phyloP scores from a whole-genome alignment of 2,113 vertebrate genomes.

The Apodemus speciosus region DNA sequence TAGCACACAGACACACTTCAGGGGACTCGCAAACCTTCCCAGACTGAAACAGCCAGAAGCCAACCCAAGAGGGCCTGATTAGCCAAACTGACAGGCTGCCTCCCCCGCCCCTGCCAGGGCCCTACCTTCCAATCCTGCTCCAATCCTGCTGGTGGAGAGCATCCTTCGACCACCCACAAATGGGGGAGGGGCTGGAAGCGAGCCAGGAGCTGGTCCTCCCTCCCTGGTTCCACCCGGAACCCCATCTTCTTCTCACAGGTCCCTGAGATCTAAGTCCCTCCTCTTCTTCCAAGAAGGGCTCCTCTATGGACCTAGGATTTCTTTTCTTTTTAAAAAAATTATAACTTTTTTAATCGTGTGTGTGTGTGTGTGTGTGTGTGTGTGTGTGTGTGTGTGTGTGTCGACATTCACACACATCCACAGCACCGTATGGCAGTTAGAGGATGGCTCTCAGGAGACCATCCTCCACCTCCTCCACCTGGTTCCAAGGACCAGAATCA shows the following conservation, averaged over 20 bases:
- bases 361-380: not conserved
- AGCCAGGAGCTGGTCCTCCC: conserved; percentile 29
- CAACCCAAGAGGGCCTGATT: conserved; percentile 65
- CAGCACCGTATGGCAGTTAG: not conserved
- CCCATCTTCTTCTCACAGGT: not conserved
- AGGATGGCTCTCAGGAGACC: not conserved
- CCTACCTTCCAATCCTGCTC: conserved; percentile 68
- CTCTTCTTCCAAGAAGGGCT: not conserved
- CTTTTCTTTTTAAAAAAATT: not conserved
- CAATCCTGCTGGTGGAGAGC: conserved; percentile 66
- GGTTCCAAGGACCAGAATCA: not conserved
- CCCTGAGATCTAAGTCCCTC: not conserved
- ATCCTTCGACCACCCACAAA: conserved; percentile 69
- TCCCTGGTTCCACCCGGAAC: not conserved
- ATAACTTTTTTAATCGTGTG: not conserved
- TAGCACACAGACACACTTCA: conserved; percentile 72
- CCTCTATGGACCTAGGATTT: not conserved
- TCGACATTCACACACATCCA: not conserved
- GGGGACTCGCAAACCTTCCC: conserved; percentile 73
- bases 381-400: not conserved
- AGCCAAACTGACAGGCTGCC: conserved; percentile 56
- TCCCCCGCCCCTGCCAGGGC: conserved; percentile 43
- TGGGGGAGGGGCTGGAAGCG: conserved; percentile 17
- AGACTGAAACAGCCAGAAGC: conserved; percentile 76
- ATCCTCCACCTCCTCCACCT: not conserved